Evolutionary conservation across 2,113 vertebrate genomes (phyloP).

Genomic region (Irena cyanogastra): DNA sequence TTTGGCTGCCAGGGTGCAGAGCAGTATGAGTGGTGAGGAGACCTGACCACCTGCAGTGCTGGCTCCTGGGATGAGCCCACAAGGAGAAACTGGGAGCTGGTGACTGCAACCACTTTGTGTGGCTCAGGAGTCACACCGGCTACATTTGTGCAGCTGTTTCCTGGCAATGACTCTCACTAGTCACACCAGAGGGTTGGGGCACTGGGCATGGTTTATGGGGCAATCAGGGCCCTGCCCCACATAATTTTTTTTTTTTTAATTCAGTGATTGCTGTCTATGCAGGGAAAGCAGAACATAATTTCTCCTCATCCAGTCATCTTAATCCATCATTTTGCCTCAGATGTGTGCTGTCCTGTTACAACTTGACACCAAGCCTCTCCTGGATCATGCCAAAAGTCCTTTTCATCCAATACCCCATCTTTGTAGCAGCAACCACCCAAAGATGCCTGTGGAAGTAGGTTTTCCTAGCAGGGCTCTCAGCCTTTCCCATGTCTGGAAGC

Average conservation of each 20-base stretch:
- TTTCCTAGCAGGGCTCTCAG: neutral
- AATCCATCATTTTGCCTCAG: neutral
- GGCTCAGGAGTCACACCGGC: neutral
- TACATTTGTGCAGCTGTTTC: neutral
- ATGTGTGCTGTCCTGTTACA: neutral
- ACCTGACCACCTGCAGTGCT: neutral
- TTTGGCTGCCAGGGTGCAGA: neutral
- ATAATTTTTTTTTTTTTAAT: neutral
- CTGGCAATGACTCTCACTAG: neutral
- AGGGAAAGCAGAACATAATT: neutral
- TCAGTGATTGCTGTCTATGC: neutral
- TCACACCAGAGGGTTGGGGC: neutral
- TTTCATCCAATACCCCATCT: too few relatives aligned
- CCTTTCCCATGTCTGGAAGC: neutral
- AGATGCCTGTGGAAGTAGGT: neutral
- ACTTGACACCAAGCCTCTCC: neutral
- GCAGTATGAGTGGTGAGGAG: neutral
- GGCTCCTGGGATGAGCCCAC: neutral
- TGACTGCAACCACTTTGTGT: neutral
- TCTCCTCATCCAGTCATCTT: neutral
- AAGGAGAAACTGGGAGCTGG: neutral
- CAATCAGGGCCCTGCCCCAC: neutral
- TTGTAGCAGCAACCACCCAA: neutral
- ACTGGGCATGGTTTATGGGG: neutral
- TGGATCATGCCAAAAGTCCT: neutral